Base-by-base conservation (phyloP, 2,888 invertebrate genomes). In the Eledona agricola region DNA sequence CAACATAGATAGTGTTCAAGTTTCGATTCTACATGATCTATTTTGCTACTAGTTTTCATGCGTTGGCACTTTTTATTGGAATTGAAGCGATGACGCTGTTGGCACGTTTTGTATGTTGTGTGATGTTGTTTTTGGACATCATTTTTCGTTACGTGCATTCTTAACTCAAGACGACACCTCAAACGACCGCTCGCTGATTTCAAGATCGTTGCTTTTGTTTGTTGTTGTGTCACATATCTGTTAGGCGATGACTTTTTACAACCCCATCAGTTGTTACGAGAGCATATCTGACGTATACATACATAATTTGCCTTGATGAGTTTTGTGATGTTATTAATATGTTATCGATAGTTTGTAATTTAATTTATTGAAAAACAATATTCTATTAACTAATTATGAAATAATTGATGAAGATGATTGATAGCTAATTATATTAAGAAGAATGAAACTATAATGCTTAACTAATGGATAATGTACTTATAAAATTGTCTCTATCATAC, bases 21-120 rank as follows among this genome's bases (percentile, higher is more conserved):
- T 57, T 51, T 51, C 37, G 55, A 59, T 51, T 59, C 58, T 59
- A 51, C 45, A 45, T 49, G 46, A 56, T 56, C 59, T 57, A 59
- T 57, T 59, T 59, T 59, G 59, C 59, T 59, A 59, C 59, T 37
- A 25, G 22, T 46, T 60, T 50, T 55, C 51, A 53, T 7, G 29
- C 20, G 26, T 37, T 38, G 31, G 38, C 47, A 47, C 47, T 43
- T 20, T 46, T 32, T n/a, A 34, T 25, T 46, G 17, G 7, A 35
- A 45, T 9, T 45, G 10, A 22, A 32, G 32, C 32, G 23, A 28
- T 38, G 29, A 31, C 19, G 35, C 25, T 25, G 32, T 12, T 12
- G 32, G 11, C 23, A 23, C 22, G 31, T 45, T 45, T 7, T 19
- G 31, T 23, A 28, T 29, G 31, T 9, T 17, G n/a, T n/a, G n/a